Evolutionary conservation across 2,113 vertebrate species (phyloP).

Genomic region (Columbina picui): DNA sequence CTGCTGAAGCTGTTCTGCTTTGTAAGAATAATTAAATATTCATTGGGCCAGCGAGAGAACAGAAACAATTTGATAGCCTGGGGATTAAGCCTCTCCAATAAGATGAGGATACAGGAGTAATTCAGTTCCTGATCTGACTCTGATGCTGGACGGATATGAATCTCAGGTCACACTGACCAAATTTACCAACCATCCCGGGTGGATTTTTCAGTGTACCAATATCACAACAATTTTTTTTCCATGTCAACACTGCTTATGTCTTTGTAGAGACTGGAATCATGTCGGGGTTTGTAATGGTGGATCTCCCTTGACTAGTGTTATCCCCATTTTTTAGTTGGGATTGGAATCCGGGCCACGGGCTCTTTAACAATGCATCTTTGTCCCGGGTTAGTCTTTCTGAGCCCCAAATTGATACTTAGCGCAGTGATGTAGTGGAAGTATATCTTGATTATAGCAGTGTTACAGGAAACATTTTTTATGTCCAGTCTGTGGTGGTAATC

Average conservation of each 20-base stretch:
- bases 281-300: neutral
- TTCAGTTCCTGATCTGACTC: slow-evolving; percentile 45
- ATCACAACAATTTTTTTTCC: neutral
- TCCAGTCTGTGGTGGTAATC: neutral
- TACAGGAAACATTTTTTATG: neutral
- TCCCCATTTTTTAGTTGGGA: neutral
- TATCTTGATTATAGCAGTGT: neutral
- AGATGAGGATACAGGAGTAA: slow-evolving; percentile 39
- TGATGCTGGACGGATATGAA: slow-evolving; percentile 1
- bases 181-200: neutral
- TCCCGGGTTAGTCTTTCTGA: neutral
- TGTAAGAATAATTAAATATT: slow-evolving; percentile 75
- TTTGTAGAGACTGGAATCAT: neutral
- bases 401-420: neutral
- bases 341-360: neutral
- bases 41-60: slow-evolving; percentile 72
- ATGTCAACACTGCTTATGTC: neutral
- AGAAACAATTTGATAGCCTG: slow-evolving; percentile 72
- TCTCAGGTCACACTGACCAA: neutral
- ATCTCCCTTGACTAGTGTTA: neutral
- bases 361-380: neutral
- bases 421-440: neutral
- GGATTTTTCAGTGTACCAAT: neutral
- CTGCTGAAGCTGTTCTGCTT: slow-evolving; percentile 71
- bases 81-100: slow-evolving; percentile 65